Evolutionary conservation across 2,888 invertebrate genomes (phyloP).

Genomic region (Pollenia amentaria): DNA sequence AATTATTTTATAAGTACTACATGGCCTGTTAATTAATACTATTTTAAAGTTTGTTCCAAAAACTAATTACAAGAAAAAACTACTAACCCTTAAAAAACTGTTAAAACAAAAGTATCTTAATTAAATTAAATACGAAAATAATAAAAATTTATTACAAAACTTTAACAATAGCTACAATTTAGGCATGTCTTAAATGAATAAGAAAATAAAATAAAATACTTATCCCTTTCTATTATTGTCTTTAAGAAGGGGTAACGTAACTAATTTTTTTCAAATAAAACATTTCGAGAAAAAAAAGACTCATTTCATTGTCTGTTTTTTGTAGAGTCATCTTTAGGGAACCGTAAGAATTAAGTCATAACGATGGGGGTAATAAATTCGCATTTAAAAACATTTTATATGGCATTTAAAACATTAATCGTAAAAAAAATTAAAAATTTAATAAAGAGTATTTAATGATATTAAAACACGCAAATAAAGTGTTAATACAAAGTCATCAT

Average conservation of each 20-base stretch:
- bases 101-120: neutral
- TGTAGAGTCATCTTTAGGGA: constrained; percentile 61
- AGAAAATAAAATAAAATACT: constrained; percentile 12
- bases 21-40: no score
- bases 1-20: no score
- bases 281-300: constrained; percentile 12
- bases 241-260: constrained; percentile 67
- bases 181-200: neutral
- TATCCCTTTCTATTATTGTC: constrained; percentile 18
- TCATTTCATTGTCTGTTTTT: constrained; percentile 49
- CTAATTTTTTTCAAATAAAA: constrained; percentile 62
- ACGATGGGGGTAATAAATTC: constrained; percentile 73
- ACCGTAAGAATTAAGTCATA: constrained; percentile 43
- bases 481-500: constrained; percentile 57
- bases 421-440: constrained; percentile 19
- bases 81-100: neutral
- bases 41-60: neutral
- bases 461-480: constrained; percentile 67
- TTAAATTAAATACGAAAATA: neutral
- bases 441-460: constrained; percentile 54
- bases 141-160: neutral
- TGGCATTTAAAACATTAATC: constrained; percentile 57
- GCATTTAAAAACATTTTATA: constrained; percentile 71
- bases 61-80: neutral
- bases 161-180: constrained; percentile 47